A percentile compares a stretch with the other conserved stretches of the same genome.
Conservation (phyloP, 2,888 invertebrate species). For the Doris montereyensis region DNA sequence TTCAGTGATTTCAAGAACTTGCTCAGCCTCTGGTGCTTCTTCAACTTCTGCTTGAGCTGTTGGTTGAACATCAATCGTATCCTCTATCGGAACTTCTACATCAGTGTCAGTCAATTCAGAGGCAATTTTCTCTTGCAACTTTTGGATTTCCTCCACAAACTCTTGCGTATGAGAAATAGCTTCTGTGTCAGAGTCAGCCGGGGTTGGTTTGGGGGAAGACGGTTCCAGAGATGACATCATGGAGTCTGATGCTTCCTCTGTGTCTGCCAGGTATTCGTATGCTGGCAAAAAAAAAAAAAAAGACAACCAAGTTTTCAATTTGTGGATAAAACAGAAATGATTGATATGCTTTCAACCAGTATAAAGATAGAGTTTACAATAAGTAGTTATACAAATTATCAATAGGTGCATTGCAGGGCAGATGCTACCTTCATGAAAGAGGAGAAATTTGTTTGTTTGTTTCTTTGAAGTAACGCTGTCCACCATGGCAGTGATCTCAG, state of each 20-base stretch:
- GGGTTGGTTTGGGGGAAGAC: slow-evolving; percentile 58
- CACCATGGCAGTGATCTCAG: no score
- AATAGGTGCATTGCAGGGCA: no score
- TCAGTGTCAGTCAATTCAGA: slow-evolving; percentile 47
- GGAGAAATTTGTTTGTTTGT: no score
- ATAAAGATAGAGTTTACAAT: no score
- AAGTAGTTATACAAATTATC: no score
- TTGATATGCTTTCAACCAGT: no score
- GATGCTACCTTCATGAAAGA: no score
- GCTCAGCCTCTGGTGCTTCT: slow-evolving; percentile 43
- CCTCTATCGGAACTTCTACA: slow-evolving; percentile 41
- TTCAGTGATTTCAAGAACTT: slow-evolving; percentile 37
- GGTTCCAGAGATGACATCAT: slow-evolving; percentile 65
- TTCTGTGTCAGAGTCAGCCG: slow-evolving; percentile 61
- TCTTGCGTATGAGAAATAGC: slow-evolving; percentile 53
- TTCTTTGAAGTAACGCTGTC: no score
- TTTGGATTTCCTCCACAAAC: slow-evolving; percentile 61
- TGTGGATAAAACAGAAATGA: no score
- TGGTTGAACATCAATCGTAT: slow-evolving; percentile 31
- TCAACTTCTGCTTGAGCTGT: slow-evolving; percentile 43
- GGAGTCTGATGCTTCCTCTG: slow-evolving; percentile 81
- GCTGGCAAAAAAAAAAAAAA: slow-evolving; percentile 76
- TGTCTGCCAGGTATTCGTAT: slow-evolving; percentile 92
- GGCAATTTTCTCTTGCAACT: slow-evolving; percentile 47
- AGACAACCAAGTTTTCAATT: no score